Evolutionary conservation across 35 echinoderm and acorn worm species (phyloP), one percentile per base, ranked within the genome.

Genomic region (Ophiothrix spiculata): DNA sequence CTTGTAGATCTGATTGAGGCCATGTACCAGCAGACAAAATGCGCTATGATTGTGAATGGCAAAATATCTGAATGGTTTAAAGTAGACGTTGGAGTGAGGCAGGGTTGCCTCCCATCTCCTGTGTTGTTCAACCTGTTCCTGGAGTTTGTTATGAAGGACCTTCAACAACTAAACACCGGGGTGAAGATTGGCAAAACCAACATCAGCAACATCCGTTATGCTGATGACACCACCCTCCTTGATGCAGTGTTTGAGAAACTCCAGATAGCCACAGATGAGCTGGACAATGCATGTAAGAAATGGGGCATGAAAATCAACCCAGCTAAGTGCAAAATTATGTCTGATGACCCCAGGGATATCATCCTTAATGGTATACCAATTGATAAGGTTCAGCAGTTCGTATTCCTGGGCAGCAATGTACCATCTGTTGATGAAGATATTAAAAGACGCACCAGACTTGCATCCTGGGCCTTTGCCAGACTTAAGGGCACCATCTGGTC

Each of bases 201-300:
- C 0, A 40, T 46, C 4, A 19, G 39, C 37, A 77, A 76, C 37
- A 86, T 86, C 31, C 0, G 84, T 14, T 86, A 86, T 86, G 84
- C 39, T 35, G 64, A 86, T 77, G 84, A 86, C 40, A 86, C 84
- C 63, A 86, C 42, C 42, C n/a, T n/a, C n/a, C n/a, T n/a, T n/a
- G n/a, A n/a, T n/a, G n/a, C n/a, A n/a, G n/a, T n/a, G n/a, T n/a
- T 49, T 49, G 19, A 49, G 6, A 49, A 49, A 19, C 42, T 49
- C 42, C 42, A 49, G 19, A 49, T 49, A 10, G 42, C 42, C 42
- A 49, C 42, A 49, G 42, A 49, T 49, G 42, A 49, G 19, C 19
- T 49, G 42, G 42, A 49, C 19, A 49, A 19, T 10, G 42, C 42
- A 49, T 49, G 42, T 19, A 49, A 10, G n/a, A n/a, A n/a, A n/a